These are phyloP conservation scores for Mesoligia furuncula DNA, from an alignment of 2,888 invertebrate genomes.

Conservation along the genomic window DNA sequence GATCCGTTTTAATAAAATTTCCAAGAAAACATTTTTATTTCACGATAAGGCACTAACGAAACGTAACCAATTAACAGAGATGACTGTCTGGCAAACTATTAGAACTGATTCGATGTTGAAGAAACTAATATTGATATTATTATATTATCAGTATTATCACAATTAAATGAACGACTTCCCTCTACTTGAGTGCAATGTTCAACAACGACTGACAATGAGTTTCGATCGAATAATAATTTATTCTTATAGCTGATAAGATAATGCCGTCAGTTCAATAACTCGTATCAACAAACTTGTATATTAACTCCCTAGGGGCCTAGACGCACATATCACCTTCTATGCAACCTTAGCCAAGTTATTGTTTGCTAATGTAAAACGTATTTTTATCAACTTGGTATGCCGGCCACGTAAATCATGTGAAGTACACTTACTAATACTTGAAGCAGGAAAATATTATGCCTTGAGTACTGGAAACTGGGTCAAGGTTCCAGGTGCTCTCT, in stretches of 20 bases:
- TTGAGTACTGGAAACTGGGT: constrained; percentile 73
- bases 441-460: constrained; percentile 62
- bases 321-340: constrained; percentile 58
- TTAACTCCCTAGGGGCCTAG: constrained; percentile 68
- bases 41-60: constrained; percentile 65
- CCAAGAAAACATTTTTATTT: constrained; percentile 65
- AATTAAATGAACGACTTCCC: constrained; percentile 48
- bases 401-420: constrained; percentile 65
- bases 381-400: constrained; percentile 68
- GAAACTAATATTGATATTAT: constrained; percentile 37
- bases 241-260: constrained; percentile 86
- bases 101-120: constrained; percentile 17
- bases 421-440: constrained; percentile 54
- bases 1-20: constrained; percentile 58
- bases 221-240: constrained; percentile 78
- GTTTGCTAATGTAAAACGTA: constrained; percentile 71
- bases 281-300: constrained; percentile 72
- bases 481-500: constrained; percentile 70
- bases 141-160: constrained; percentile 40
- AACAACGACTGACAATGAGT: constrained; percentile 71
- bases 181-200: constrained; percentile 65
- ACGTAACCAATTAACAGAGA: constrained; percentile 65
- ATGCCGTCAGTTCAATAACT: constrained; percentile 84
- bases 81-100: constrained; percentile 30
- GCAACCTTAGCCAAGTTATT: constrained; percentile 69